Base-by-base conservation (phyloP, 2,797 vertebrate genomes). In the Neosilurus mollespiculum region DNA sequence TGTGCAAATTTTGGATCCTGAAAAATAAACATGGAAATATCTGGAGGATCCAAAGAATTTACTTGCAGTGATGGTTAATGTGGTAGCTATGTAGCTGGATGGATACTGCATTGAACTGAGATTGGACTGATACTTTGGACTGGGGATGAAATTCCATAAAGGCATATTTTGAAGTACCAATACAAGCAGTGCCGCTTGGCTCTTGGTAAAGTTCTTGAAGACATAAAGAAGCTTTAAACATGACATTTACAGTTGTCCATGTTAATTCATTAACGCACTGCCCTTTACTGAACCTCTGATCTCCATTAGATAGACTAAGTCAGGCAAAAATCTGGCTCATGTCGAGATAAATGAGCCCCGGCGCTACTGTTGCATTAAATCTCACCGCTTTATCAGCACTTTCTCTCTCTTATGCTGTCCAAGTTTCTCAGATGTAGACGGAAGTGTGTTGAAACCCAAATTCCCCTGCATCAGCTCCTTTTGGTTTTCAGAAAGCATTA, bases 281-380 rank as follows among this genome's bases (percentile, higher is more conserved):
- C 67, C 70, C 78, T 85, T 87, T 87, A 80, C 80, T 81, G 83
- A 82, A 78, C 49, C 79, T 88, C 80, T 83, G 83, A 86, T 87
- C 78, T 86, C 78, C 87, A 81, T 37, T 37, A 59, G 56, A 59
- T 58, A 34, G 72, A 76, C 26, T 12, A 76, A 77, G 56, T 61
- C 30, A 37, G 80, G 80, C 82, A 80, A 66, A 51, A 80, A 71
- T 71, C 78, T 86, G 67, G 43, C 59, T 8, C 24, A 56, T 10
- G 72, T 49, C 67, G 20, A 66, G 73, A 85, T 56, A 75, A 83
- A 81, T 62, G 73, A 76, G 67, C 67, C 59, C 77, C 59, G 53
- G 22, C 72, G 64, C 82, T 69, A 61, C 64, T 80, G 80, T 79
- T 14, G 58, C 70, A 72, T 72, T 69, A 81, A 83, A 83, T 69